Evolutionary conservation across 2,888 invertebrate species (phyloP), one percentile per base, ranked within the genome.

Genomic region (Mechanitis messenoides): DNA sequence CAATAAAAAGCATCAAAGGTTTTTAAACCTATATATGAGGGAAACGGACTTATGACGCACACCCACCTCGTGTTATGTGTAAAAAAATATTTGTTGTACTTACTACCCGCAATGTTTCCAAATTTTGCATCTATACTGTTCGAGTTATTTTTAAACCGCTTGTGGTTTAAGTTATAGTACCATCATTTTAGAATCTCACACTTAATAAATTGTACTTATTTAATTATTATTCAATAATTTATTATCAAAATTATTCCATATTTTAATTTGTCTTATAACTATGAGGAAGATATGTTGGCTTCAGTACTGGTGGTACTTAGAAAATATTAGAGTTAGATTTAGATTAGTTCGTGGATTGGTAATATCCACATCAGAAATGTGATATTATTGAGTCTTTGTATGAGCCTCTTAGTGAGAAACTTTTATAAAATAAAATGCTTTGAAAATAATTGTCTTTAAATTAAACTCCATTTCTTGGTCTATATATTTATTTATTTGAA

Each of bases 321-420:
- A 69, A 56, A 71, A 72, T 65, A 66, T 28, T 74, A 73, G 73
- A 68, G 63, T 59, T 67, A 63, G 60, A 60, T 42, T 60, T 67
- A 68, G 59, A 68, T 75, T 85, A 86, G 83, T 80, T 71, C 78
- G 87, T 88, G 88, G 89, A 87, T 88, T 84, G 68, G 90, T 92
- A 92, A 92, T 92, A 92, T 92, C 92, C 92, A 92, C 92, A 92
- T 92, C 83, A 92, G 92, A 92, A 92, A 92, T 92, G 92, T 92
- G 92, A 92, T 92, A 92, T 92, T 92, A 92, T 91, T 90, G 88
- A 90, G 90, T 91, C 90, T 90, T 89, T 85, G 84, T 89, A 88
- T 87, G 85, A 87, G 85, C 78, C 74, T 84, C 78, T 83, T 87
- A 87, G 82, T 85, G 76, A 67, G 57, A 69, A 68, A 63, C 75